These are phyloP conservation scores for Pogonocherus hispidulus DNA, from an alignment of 2,888 invertebrate genomes.

Conservation along the genomic window DNA sequence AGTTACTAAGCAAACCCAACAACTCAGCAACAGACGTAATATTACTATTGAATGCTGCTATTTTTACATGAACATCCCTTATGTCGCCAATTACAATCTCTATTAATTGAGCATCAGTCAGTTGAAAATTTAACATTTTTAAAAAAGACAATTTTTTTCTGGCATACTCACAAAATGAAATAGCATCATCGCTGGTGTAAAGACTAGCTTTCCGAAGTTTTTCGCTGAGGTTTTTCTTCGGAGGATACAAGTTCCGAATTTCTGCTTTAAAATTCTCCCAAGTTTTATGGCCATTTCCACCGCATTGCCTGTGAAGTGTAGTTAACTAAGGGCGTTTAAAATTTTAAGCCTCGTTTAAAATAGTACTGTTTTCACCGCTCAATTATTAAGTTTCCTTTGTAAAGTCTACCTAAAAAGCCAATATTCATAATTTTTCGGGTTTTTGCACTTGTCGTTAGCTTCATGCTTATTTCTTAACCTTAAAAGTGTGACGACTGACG, in stretches of 20 bases:
- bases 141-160: neutral
- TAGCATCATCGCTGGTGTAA: constrained; percentile 25
- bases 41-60: neutral
- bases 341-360: too few species aligned
- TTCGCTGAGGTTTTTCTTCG: constrained; percentile 29
- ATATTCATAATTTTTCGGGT: too few species aligned
- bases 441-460: too few species aligned
- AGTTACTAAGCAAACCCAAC: neutral
- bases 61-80: neutral
- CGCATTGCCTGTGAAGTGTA: too few species aligned
- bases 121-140: neutral
- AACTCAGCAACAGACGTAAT: neutral
- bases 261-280: constrained; percentile 30
- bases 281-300: too few species aligned
- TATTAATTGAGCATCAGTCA: constrained; percentile 18
- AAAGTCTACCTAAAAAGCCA: too few species aligned
- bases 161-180: constrained; percentile 26
- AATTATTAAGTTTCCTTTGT: too few species aligned
- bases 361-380: too few species aligned
- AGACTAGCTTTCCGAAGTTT: constrained; percentile 31
- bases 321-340: too few species aligned
- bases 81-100: constrained; percentile 35
- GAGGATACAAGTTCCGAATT: constrained; percentile 22
- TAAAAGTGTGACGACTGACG: too few species aligned
- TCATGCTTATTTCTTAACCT: too few species aligned